Conservation (phyloP, 1,140 invertebrate species). For the Pseudomyrmex flavicornis region DNA sequence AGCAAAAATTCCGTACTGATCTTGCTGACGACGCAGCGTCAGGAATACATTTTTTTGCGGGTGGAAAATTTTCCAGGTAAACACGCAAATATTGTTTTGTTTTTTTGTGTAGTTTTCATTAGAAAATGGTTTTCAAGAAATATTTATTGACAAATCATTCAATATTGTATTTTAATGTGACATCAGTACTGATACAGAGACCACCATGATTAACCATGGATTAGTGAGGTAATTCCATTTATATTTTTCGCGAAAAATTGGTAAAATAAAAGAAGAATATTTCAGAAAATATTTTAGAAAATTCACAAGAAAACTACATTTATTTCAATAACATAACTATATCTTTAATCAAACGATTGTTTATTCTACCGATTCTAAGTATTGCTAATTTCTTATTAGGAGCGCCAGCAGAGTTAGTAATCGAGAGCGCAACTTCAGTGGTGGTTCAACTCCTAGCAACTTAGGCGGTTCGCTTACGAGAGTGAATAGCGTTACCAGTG, state of each 20-base stretch:
- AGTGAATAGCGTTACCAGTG: constrained; percentile 90
- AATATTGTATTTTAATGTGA: constrained; percentile 17
- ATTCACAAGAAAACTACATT: too few species aligned
- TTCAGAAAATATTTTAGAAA: too few species aligned
- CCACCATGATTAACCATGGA: not conserved
- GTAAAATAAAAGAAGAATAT: too few species aligned
- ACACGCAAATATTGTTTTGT: not conserved
- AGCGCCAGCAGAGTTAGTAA: constrained; percentile 81
- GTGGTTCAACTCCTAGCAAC: constrained; percentile 81
- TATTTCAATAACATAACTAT: too few species aligned
- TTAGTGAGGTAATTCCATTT: constrained; percentile 34
- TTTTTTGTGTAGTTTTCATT: too few species aligned
- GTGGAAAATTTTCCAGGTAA: constrained; percentile 83
- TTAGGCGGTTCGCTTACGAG: constrained; percentile 88
- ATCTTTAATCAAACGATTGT: too few species aligned
- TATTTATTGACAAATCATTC: not conserved
- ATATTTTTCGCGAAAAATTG: not conserved
- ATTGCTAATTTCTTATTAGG: constrained; percentile 63
- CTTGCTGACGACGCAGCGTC: constrained; percentile 88
- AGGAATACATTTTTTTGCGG: constrained; percentile 90
- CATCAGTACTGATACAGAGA: constrained; percentile 26
- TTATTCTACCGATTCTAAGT: constrained; percentile 17
- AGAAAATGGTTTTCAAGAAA: not conserved
- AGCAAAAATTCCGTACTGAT: constrained; percentile 87
- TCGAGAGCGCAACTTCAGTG: constrained; percentile 79